These are phyloP conservation scores for Bombus ignitus DNA, from an alignment of 1,140 invertebrate species.

Conservation along the genomic window DNA sequence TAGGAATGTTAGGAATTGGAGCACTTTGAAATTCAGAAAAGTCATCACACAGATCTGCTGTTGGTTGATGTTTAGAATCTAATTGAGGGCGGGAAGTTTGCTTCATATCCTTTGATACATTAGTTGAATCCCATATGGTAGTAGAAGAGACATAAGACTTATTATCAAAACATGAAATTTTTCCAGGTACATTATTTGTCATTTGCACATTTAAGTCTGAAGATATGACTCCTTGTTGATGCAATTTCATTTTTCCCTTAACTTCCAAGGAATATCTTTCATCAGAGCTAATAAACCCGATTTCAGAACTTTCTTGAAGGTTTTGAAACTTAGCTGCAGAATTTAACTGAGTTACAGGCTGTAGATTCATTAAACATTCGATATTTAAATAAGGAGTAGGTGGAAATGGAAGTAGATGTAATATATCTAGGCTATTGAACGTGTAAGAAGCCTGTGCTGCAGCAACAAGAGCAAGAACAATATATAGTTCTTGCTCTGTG, in stretches of 20 bases:
- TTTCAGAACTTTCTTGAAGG: conserved; percentile 12
- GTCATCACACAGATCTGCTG: conserved; percentile 80
- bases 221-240: conserved; percentile 25
- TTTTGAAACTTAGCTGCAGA: conserved; percentile 36
- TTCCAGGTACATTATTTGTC: conserved; percentile 38
- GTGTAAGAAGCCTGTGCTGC: conserved; percentile 85
- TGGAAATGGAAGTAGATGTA: conserved; percentile 82
- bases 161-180: conserved; percentile 44
- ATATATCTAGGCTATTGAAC: conserved; percentile 82
- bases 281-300: conserved; percentile 14
- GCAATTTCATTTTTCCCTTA: conserved; percentile 45
- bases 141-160: conserved; percentile 30
- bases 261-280: conserved; percentile 39
- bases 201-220: conserved; percentile 40
- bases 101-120: conserved; percentile 28
- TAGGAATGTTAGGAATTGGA: conserved; percentile 66
- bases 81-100: conserved; percentile 25
- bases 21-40: conserved; percentile 86
- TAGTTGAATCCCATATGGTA: conserved; percentile 39
- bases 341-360: conserved; percentile 39
- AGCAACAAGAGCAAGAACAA: conserved; percentile 85
- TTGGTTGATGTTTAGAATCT: conserved; percentile 34
- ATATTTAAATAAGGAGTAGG: conserved; percentile 83
- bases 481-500: conserved; percentile 85
- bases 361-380: conserved; percentile 63